Evolutionary conservation across 2,113 vertebrate species (phyloP).

Genomic region (Hippopotamus amphibius): DNA sequence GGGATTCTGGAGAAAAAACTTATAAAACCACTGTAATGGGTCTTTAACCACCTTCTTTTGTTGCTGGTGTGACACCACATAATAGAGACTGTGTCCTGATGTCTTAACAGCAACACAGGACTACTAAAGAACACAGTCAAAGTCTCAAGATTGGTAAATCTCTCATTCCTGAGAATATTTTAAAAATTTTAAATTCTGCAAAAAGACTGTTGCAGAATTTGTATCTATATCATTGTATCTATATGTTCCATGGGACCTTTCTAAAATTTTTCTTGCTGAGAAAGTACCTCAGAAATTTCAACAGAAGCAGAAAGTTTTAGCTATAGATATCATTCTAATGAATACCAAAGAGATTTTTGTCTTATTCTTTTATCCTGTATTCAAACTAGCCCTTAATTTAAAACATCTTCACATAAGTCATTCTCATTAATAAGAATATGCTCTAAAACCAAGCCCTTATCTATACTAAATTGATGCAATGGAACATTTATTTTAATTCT

Average conservation of each 20-base stretch:
- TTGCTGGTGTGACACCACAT: not conserved
- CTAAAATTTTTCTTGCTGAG: constrained; percentile 50
- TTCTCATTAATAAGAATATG: constrained; percentile 63
- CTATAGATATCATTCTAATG: constrained; percentile 61
- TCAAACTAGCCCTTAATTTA: constrained; percentile 69
- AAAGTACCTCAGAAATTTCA: constrained; percentile 49
- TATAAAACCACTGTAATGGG: not conserved
- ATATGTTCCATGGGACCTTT: not conserved
- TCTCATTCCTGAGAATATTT: not conserved
- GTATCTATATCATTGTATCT: not conserved
- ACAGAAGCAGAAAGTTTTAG: constrained; percentile 48
- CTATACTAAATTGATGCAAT: constrained; percentile 43
- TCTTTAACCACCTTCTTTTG: not conserved
- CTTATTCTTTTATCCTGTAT: constrained; percentile 62
- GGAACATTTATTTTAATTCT: constrained; percentile 61
- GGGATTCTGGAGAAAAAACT: not conserved
- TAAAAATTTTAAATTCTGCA: constrained; percentile 36
- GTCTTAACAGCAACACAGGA: not conserved
- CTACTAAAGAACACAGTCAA: not conserved
- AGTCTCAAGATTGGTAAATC: not conserved
- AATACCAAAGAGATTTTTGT: constrained; percentile 65
- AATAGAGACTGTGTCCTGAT: not conserved
- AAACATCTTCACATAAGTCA: constrained; percentile 51
- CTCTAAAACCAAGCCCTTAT: constrained; percentile 54
- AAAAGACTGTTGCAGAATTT: not conserved